These are phyloP conservation scores for Apodemia duryi DNA, from an alignment of 2,888 invertebrate species.

Conservation along the genomic window DNA sequence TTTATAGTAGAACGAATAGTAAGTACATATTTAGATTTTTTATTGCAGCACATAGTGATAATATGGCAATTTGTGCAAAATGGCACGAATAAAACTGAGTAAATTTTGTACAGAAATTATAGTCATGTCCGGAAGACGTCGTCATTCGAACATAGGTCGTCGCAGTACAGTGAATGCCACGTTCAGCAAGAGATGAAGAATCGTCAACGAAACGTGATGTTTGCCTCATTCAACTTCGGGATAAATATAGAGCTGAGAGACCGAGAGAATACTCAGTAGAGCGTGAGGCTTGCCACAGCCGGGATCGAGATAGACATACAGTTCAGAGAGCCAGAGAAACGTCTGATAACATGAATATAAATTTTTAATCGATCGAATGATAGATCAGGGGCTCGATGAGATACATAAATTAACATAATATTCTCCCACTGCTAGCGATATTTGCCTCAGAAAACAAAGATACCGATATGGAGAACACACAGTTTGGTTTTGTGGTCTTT, in stretches of 20 bases:
- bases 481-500: too few relatives aligned
- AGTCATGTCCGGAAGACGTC: slow-evolving; percentile 18
- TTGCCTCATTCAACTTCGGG: slow-evolving; percentile 27
- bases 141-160: slow-evolving; percentile 19
- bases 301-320: slow-evolving; percentile 25
- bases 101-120: slow-evolving; percentile 19
- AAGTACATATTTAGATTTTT: neutral
- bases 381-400: too few relatives aligned
- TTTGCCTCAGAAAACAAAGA: too few relatives aligned
- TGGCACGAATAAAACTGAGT: slow-evolving; percentile 6
- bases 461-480: too few relatives aligned
- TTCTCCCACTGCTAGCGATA: too few relatives aligned
- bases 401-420: too few relatives aligned
- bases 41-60: neutral
- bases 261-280: slow-evolving; percentile 27
- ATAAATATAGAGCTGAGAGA: neutral
- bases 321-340: slow-evolving; percentile 21
- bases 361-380: too few relatives aligned
- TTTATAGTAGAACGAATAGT: too few relatives aligned
- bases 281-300: slow-evolving; percentile 26
- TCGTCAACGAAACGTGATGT: slow-evolving; percentile 23
- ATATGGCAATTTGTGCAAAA: neutral
- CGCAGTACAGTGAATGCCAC: slow-evolving; percentile 27
- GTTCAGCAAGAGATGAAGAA: slow-evolving; percentile 30
- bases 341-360: slow-evolving; percentile 1